Evolutionary conservation across 2,113 vertebrate species (phyloP), one percentile per base, ranked within the genome.

Genomic region (Rousettus leschenaultii): DNA sequence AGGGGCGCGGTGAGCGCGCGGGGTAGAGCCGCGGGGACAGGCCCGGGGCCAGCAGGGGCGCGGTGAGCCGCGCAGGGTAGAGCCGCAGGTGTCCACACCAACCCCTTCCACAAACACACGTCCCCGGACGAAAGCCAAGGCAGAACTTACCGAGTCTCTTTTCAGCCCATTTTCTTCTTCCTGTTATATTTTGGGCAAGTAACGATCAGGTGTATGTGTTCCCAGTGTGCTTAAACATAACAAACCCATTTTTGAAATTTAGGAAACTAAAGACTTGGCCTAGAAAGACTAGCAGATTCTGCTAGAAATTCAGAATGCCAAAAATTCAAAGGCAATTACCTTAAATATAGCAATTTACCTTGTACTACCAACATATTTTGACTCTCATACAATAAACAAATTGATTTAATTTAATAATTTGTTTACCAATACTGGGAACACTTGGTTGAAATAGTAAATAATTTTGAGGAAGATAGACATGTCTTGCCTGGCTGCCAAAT

Each of bases 11-110:
- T n/a, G 1, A 5, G 7, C 1, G n/a, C 3, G 1, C 6, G 10
- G 2, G 35, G 3, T n/a, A n/a, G 6, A 4, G 55, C 55, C 21
- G 75, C 48, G 13, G 48, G 45, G 65, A 4, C 4, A 1, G 43
- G 45, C 71, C 77, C 18, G 59, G 89, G 33, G 43, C 74, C 0
- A 4, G n/a, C 51, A 70, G 33, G 61, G 35, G 59, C 0, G 6
- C 19, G 51, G 59, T n/a, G 1, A 5, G 7, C n/a, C 1, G n/a
- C 3, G 1, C 6, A 7, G 2, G 2, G 57, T 1, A 14, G 66
- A 53, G 1, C 33, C 0, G 6, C 28, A 21, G 3, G 24, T 18
- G 35, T 13, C 53, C 48, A 16, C 73, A 14, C 15, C 24, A 30
- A 68, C 57, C 13, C 51, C 28, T 24, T 35, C 55, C 28, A 10